Evolutionary conservation across 2,797 vertebrate species (phyloP).

Genomic region (Enteromius paludinosus): DNA sequence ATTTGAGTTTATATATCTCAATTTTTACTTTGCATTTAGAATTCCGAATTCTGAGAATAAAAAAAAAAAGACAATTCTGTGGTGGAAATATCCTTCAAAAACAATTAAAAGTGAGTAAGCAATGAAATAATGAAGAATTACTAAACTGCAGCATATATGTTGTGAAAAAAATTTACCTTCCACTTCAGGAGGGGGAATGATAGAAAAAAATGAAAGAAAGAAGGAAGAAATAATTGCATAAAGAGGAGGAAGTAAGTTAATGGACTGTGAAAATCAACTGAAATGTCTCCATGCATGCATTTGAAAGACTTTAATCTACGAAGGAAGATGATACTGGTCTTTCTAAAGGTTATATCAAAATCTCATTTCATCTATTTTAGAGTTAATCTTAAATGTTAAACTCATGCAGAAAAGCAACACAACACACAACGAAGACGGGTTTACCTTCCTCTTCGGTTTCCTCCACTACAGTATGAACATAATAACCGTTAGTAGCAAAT

Average conservation of each 20-base stretch:
- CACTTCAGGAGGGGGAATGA: slow-evolving; percentile 50
- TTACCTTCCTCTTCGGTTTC: slow-evolving; percentile 65
- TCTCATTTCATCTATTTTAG: background rate
- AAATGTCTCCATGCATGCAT: background rate
- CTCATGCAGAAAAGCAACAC: slow-evolving; percentile 49
- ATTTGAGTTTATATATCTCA: background rate
- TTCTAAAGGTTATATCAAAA: background rate
- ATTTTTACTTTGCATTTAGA: no score
- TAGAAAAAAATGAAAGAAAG: slow-evolving; percentile 37
- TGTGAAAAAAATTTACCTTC: slow-evolving; percentile 54
- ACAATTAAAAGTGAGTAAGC: background rate
- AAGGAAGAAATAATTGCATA: slow-evolving; percentile 22
- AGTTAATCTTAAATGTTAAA: background rate
- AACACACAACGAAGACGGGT: slow-evolving; percentile 54
- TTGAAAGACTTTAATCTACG: background rate
- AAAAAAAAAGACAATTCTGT: background rate
- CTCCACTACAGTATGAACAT: slow-evolving; percentile 67
- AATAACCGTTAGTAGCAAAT: slow-evolving; percentile 65
- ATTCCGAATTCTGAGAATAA: background rate
- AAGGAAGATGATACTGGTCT: background rate
- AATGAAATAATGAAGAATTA: background rate
- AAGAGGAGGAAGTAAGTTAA: background rate
- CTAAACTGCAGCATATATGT: background rate
- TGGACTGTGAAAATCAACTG: slow-evolving; percentile 13
- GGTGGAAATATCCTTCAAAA: background rate